Conservation (phyloP, 2,888 invertebrate genomes). For the Eupithecia abbreviata region DNA sequence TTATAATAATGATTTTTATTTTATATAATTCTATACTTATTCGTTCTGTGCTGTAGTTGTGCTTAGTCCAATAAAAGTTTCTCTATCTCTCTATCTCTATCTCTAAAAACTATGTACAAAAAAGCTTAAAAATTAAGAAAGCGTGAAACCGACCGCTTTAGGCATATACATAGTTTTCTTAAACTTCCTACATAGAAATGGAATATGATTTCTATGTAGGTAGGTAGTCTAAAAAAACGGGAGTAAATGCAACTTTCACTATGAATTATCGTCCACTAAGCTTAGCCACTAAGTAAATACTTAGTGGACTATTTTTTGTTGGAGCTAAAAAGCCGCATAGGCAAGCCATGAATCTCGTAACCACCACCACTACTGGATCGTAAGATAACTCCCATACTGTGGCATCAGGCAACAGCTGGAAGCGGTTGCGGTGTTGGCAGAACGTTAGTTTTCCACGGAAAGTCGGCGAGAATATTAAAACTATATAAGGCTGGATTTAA, state of each 20-base stretch:
- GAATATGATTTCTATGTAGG: neutral
- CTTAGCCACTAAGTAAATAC: too few relatives aligned
- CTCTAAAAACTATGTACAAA: too few relatives aligned
- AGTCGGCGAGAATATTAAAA: slow-evolving; percentile 69
- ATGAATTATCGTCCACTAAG: neutral
- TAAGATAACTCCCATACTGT: slow-evolving; percentile 7
- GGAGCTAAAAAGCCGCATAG: neutral
- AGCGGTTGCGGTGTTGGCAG: slow-evolving; percentile 57
- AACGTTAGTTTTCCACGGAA: slow-evolving; percentile 71
- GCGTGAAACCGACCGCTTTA: too few relatives aligned
- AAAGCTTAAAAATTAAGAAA: too few relatives aligned
- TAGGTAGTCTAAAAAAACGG: neutral
- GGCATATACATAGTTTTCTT: too few relatives aligned
- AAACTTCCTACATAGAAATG: too few relatives aligned
- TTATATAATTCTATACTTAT: too few relatives aligned
- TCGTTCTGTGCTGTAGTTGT: too few relatives aligned
- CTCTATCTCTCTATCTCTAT: too few relatives aligned
- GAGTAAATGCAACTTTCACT: neutral
- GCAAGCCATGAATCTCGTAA: neutral
- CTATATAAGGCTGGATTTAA: slow-evolving; percentile 56
- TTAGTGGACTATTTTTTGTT: neutral
- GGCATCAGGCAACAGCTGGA: slow-evolving; percentile 68
- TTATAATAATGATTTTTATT: too few relatives aligned
- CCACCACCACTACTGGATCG: slow-evolving; percentile 19
- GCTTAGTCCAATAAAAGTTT: too few relatives aligned